Evolutionary conservation across 2,113 vertebrate genomes (phyloP), one percentile per base, ranked within the genome.

Genomic region (Ochotona curzoniae): DNA sequence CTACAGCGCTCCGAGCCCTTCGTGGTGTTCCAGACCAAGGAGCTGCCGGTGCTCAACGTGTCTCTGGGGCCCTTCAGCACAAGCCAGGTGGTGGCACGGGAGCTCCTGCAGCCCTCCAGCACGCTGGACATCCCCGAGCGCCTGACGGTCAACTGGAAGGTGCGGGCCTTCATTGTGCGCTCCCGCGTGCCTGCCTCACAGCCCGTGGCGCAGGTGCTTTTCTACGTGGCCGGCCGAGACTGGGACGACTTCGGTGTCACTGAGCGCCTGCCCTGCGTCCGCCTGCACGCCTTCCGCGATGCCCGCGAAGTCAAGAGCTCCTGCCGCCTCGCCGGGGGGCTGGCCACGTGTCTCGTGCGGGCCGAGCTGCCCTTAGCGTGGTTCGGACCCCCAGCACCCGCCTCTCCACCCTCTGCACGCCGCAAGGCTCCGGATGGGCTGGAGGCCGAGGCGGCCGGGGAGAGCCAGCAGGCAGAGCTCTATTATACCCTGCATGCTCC

Each of bases 21-120:
- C 35, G 99, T 99, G 71, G 99, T 99, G 94, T 99, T 99, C 98
- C 99, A 99, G 97, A 99, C 99, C 96, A 99, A 99, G 98, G 99
- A 99, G 96, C 98, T 99, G 64, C 99, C 99, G 0, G 96, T 99
- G 57, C 98, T 99, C 97, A 99, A 99, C 88, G 98, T 99, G 92
- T 99, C 98, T 92, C 97, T 99, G 93, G 99, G 99, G 44, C 99
- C 99, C 84, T 99, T 99, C 94, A 98, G 98, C 96, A 98, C 98
- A 21, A 99, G 99, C 97, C 98, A 99, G 97, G 98, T 98, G 26
- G 97, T 99, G 86, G 99, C 99, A 94, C 99, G 99, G 96, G 99
- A 99, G 94, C 94, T 99, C 54, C 98, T 99, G 32, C 99, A 99
- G 97, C 99, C 99, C 0, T 98, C 99, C 76, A 99, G 99, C 97